Conservation (phyloP, 2,113 vertebrate species). For the Bungarus multicinctus region DNA sequence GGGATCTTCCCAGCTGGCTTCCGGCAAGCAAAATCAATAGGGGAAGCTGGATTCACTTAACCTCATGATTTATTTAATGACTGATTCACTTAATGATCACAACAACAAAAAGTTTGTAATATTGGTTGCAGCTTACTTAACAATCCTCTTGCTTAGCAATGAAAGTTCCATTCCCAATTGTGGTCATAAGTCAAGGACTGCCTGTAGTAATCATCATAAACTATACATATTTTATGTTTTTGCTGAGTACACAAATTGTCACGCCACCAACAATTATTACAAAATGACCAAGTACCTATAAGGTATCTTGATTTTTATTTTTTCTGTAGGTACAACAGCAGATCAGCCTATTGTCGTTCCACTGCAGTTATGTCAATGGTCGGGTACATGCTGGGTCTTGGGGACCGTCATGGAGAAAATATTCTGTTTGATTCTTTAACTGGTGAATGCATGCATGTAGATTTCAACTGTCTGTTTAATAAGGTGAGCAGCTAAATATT, state of each 20-base stretch:
- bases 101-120: background rate
- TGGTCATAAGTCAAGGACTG: background rate
- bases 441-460: constrained; percentile 95
- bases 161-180: background rate
- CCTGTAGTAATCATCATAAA: background rate
- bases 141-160: background rate
- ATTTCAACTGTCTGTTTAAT: constrained; percentile 99
- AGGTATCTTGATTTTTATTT: background rate
- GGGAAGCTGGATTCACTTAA: background rate
- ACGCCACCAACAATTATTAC: background rate
- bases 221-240: background rate
- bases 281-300: background rate
- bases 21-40: too few species aligned
- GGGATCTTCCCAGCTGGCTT: too few species aligned
- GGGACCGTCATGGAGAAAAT: constrained; percentile 96
- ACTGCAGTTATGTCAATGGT: constrained; percentile 99
- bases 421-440: constrained; percentile 96
- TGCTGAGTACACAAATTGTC: background rate
- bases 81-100: background rate
- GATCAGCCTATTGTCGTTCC: constrained; percentile 94
- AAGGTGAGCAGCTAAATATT: constrained; percentile 75
- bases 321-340: constrained; percentile 87
- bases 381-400: constrained; percentile 94
- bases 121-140: background rate
- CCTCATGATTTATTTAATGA: background rate